A percentile compares a stretch with the other conserved stretches of the same genome.
Evolutionary conservation across 2,113 vertebrate species (phyloP).

Genomic region (Axis porcinus): DNA sequence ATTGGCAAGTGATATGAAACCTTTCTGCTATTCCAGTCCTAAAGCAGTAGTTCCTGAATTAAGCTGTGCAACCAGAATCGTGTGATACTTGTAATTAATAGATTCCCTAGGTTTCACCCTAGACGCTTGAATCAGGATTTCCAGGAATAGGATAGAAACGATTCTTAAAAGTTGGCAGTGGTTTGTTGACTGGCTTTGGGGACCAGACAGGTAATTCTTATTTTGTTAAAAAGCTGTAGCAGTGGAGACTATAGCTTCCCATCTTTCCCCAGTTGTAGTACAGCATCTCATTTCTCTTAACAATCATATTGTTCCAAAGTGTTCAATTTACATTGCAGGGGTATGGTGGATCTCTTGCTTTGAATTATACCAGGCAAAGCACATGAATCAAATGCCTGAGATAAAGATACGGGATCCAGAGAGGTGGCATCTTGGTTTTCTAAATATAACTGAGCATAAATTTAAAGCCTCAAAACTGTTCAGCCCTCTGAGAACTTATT

Average conservation of each 20-base stretch:
- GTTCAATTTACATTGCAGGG: conserved; percentile 23
- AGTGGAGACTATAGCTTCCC: background rate
- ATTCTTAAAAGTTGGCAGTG: background rate
- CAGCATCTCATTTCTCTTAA: conserved; percentile 7
- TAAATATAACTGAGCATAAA: conserved; percentile 66
- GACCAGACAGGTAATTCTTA: background rate
- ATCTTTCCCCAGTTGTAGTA: background rate
- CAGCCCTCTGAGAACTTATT: conserved; percentile 32
- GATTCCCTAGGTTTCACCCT: background rate
- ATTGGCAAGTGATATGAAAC: conserved; percentile 4
- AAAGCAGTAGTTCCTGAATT: background rate
- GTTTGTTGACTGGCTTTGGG: conserved; percentile 23
- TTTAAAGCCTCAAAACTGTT: conserved; percentile 37
- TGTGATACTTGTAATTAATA: conserved; percentile 19
- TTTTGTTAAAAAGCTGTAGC: conserved; percentile 12
- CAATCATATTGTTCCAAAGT: background rate
- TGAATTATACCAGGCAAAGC: conserved; percentile 43
- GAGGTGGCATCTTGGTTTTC: conserved; percentile 60
- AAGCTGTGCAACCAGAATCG: background rate
- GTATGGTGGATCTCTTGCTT: conserved; percentile 42
- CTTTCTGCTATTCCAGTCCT: background rate
- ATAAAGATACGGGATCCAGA: conserved; percentile 58
- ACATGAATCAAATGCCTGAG: conserved; percentile 48
- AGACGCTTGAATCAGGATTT: conserved; percentile 31
- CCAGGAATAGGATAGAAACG: background rate